Evolutionary conservation across 1,140 invertebrate species (phyloP).

Genomic region (Tribolium madens): DNA sequence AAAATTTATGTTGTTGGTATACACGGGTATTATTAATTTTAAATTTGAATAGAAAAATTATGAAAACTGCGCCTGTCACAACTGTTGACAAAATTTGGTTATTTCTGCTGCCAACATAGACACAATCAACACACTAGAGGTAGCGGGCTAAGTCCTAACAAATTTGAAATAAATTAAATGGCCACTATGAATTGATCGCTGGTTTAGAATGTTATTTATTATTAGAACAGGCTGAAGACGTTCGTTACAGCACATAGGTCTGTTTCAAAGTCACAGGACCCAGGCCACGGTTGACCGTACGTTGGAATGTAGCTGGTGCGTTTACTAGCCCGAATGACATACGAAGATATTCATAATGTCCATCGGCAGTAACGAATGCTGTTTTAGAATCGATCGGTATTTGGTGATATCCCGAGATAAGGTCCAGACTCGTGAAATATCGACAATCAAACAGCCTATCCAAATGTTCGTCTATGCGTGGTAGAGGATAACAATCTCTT

Average conservation of each 20-base stretch:
- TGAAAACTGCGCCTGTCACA: no score
- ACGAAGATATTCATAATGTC: slow-evolving; percentile 55
- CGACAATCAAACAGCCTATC: slow-evolving; percentile 49
- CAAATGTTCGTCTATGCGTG: slow-evolving; percentile 62
- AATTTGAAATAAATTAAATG: no score
- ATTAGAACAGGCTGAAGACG: background rate
- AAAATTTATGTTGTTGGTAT: no score
- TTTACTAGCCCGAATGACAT: slow-evolving; percentile 56
- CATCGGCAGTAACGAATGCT: slow-evolving; percentile 50
- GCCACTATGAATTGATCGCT: no score
- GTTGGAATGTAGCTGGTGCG: slow-evolving; percentile 53
- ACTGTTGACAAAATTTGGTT: no score
- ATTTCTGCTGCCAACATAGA: no score
- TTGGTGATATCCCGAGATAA: slow-evolving; percentile 55
- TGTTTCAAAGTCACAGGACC: background rate
- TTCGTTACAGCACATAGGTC: background rate
- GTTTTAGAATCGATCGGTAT: slow-evolving; percentile 58
- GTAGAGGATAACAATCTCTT: slow-evolving; percentile 56
- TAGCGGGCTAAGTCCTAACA: no score
- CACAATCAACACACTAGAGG: no score
- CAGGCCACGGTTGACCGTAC: slow-evolving; percentile 21
- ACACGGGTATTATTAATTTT: no score
- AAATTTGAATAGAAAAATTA: no score
- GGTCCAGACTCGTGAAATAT: slow-evolving; percentile 57
- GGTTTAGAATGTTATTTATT: no score